Conservation (phyloP, 2,888 invertebrate genomes). For the Andrena chrysosceles region DNA sequence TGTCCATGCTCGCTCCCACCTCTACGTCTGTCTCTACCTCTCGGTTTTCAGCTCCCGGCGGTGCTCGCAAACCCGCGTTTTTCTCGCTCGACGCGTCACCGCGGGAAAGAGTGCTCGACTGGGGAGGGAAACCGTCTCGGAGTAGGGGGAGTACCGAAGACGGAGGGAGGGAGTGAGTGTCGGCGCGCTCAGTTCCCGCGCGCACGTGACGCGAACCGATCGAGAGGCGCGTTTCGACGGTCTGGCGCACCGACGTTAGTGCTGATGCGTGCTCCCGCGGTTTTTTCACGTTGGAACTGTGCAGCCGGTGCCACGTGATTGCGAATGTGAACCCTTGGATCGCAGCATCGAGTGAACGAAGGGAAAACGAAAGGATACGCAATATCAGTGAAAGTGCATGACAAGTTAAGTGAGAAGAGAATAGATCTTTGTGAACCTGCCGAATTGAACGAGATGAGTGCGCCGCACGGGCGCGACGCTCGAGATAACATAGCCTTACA, state of each 20-base stretch:
- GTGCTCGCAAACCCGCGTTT: constrained; percentile 45
- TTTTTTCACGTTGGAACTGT: constrained; percentile 18
- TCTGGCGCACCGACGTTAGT: neutral
- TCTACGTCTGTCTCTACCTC: constrained; percentile 32
- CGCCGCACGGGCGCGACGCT: neutral
- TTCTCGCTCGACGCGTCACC: constrained; percentile 27
- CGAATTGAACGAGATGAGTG: constrained; percentile 23
- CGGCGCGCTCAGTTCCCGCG: constrained; percentile 73
- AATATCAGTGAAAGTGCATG: constrained; percentile 53
- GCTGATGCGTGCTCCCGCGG: neutral
- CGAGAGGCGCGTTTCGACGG: constrained; percentile 40
- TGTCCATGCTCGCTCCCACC: constrained; percentile 43
- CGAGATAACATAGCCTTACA: neutral
- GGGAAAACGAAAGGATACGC: constrained; percentile 2
- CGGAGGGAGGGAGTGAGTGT: constrained; percentile 46
- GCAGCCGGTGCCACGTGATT: constrained; percentile 26
- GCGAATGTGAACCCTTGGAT: constrained; percentile 35
- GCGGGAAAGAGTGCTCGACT: constrained; percentile 29
- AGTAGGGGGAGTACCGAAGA: constrained; percentile 7
- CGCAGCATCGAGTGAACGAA: constrained; percentile 34
- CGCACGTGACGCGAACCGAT: constrained; percentile 76
- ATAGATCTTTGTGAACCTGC: constrained; percentile 13
- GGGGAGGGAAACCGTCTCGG: constrained; percentile 25
- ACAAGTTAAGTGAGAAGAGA: constrained; percentile 39
- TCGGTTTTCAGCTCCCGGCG: constrained; percentile 7